Percentiles rank a stretch among this genome's conserved stretches.
phyloP scores from a whole-genome alignment of 2,888 invertebrate species.

The Chrysomela aeneicollis region DNA sequence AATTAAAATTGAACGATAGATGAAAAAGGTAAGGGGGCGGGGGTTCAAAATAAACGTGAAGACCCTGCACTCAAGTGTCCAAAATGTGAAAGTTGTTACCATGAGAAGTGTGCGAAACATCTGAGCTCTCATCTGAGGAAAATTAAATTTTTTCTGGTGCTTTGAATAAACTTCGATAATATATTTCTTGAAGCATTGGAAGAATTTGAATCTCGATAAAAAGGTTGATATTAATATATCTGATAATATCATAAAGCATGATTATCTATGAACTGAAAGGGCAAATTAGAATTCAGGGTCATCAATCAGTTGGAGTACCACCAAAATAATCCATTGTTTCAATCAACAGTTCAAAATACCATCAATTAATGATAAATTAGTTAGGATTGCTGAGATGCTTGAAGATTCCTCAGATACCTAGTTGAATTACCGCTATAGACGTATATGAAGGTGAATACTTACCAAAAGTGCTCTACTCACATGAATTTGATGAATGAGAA shows the following conservation, averaged over 20 bases:
- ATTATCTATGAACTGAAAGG: not conserved
- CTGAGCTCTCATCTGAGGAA: conserved; percentile 1
- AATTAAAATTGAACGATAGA: no score
- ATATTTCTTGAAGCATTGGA: not conserved
- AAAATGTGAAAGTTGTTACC: not conserved
- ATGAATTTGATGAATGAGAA: not conserved
- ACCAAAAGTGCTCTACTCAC: not conserved
- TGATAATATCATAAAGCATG: not conserved
- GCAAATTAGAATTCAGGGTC: not conserved
- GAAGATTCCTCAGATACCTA: not conserved
- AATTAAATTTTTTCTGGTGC: not conserved
- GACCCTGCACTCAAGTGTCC: not conserved
- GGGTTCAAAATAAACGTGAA: no score
- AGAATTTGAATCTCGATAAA: not conserved
- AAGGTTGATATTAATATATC: not conserved
- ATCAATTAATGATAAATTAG: not conserved
- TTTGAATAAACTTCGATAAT: not conserved
- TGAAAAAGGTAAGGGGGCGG: no score
- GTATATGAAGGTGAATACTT: not conserved
- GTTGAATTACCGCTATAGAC: not conserved
- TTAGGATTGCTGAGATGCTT: not conserved
- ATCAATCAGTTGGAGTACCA: not conserved
- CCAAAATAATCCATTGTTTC: not conserved
- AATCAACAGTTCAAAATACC: not conserved
- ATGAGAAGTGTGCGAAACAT: not conserved